phyloP scores from a whole-genome alignment of 2,797 vertebrate genomes.

The Muraenolepis orangiensis region DNA sequence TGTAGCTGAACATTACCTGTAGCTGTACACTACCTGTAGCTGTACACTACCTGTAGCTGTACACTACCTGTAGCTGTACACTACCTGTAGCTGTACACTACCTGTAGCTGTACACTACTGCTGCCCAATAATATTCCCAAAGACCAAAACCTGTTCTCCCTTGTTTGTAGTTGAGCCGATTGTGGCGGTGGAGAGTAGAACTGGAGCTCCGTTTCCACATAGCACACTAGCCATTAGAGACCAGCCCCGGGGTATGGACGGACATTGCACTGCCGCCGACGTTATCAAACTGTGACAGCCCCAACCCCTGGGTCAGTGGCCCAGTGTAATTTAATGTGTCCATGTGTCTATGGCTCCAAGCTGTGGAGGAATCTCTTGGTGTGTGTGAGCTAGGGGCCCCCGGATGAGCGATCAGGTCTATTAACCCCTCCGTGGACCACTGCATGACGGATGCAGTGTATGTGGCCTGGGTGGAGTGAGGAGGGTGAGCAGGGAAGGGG shows the following conservation, averaged over 20 bases:
- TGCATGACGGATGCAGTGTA: constrained; percentile 42
- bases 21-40: no score
- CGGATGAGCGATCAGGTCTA: constrained; percentile 35
- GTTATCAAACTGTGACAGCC: neutral
- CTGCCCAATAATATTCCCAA: no score
- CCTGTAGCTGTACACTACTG: no score
- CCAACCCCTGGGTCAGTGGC: constrained; percentile 25
- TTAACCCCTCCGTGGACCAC: constrained; percentile 36
- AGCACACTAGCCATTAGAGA: neutral
- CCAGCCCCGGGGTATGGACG: no score
- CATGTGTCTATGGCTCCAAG: constrained; percentile 39
- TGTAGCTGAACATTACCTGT: no score
- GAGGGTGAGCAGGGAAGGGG: constrained; percentile 19
- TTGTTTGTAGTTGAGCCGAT: neutral
- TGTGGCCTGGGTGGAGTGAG: constrained; percentile 22
- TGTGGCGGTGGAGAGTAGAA: neutral
- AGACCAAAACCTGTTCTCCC: neutral
- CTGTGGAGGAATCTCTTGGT: constrained; percentile 54
- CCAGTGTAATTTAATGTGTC: constrained; percentile 53
- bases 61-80: no score
- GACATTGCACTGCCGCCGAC: neutral
- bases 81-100: no score
- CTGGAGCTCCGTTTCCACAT: neutral
- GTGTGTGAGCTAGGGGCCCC: constrained; percentile 39
- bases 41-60: no score